Evolutionary conservation across 2,113 vertebrate genomes (phyloP).

Genomic region (Bombycilla garrulus): DNA sequence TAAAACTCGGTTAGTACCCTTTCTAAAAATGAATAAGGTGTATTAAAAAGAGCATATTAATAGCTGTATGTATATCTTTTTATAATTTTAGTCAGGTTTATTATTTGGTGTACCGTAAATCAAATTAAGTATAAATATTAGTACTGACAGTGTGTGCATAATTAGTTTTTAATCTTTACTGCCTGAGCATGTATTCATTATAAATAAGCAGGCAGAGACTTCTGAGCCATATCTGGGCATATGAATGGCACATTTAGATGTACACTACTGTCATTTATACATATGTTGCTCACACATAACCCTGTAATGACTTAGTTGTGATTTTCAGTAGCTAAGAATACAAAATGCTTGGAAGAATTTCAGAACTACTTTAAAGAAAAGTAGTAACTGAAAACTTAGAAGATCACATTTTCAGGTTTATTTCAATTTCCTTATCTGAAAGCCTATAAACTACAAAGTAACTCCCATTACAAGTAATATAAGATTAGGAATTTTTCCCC

Average conservation of each 20-base stretch:
- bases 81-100: constrained; percentile 59
- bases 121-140: constrained; percentile 75
- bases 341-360: constrained; percentile 14
- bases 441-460: neutral
- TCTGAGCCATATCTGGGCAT: constrained; percentile 27
- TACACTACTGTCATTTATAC: constrained; percentile 35
- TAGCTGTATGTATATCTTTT: constrained; percentile 32
- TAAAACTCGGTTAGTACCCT: constrained; percentile 59
- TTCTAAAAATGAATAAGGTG: constrained; percentile 60
- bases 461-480: neutral
- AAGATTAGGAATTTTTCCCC: rapidly evolving
- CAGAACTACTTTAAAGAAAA: constrained; percentile 37
- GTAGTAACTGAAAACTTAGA: neutral
- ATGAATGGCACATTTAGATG: constrained; percentile 29
- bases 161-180: constrained; percentile 72
- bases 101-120: constrained; percentile 68
- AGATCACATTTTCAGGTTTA: neutral
- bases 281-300: constrained; percentile 16
- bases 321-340: constrained; percentile 42
- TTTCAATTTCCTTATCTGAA: neutral
- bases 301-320: constrained; percentile 10
- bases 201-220: constrained; percentile 14
- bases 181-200: constrained; percentile 41
- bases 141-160: constrained; percentile 47
- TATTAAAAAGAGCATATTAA: constrained; percentile 56